Evolutionary conservation across 1,140 invertebrate species (phyloP), one percentile per base, ranked within the genome.

Genomic region (Muscidifurax raptorellus): DNA sequence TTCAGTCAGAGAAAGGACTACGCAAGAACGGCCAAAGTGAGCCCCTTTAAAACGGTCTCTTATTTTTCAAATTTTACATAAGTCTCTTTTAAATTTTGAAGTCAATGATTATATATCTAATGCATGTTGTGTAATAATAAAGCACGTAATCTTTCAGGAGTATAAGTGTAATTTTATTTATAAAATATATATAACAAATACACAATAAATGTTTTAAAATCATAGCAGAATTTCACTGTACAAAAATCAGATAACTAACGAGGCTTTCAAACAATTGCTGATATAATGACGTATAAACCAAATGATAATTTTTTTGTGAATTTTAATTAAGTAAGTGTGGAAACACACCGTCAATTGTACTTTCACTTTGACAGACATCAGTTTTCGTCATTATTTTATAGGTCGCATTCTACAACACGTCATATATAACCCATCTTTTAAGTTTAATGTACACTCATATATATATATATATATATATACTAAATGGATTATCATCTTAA

Each of bases 41-140:
- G 66, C 32, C 0, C 77, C 27, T 79, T 84, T 40, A 84, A 69
- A 64, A 74, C 69, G 10, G 36, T 84, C 2, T 59, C 52, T 18
- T 59, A 59, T n/a, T 59, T 59, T 59, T 59, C 52, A 18, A 59
- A 59, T 59, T 59, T 72, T n/a, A 28, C 71, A 36, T 36, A 15
- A 36, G 28, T 32, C 15, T n/a, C 13, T 30, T 36, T 72, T 28
- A 36, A 40, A 36, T 18, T 13, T 72, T n/a, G n/a, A n/a, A n/a
- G n/a, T n/a, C n/a, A n/a, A 18, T 71, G 5, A 40, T 40, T 30
- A 1, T 30, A 10, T 28, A 32, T 27, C 6, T 22, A 18, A 32
- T 12, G 28, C 5, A 25, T 5, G 2, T 32, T 22, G 1, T 30
- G 15, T 4, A 6, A 13, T 4, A 72, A 72, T 72, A 36, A 72